These are phyloP conservation scores for Lanistes nyassanus DNA, from an alignment of 1,140 invertebrate genomes.

Conservation along the genomic window DNA sequence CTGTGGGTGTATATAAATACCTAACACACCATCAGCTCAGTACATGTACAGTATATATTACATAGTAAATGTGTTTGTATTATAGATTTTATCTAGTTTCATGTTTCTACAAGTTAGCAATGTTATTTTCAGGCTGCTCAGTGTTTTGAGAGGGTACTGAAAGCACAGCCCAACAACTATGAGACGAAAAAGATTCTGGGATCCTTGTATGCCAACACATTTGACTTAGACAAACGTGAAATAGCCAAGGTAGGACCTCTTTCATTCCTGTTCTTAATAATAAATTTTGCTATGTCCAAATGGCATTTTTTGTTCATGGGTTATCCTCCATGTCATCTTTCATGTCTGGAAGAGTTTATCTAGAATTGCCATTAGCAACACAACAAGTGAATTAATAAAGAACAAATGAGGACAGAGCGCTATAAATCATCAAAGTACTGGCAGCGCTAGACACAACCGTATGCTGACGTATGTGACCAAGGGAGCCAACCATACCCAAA, in stretches of 20 bases:
- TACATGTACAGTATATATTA: too few species aligned
- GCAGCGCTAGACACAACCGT: too few species aligned
- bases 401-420: too few species aligned
- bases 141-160: constrained; percentile 98
- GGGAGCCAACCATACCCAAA: too few species aligned
- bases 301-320: neutral
- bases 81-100: too few species aligned
- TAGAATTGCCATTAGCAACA: neutral
- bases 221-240: constrained; percentile 88
- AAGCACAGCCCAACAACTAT: constrained; percentile 96
- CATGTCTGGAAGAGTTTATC: neutral
- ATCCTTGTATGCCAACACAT: constrained; percentile 92
- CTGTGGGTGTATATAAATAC: too few species aligned
- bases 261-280: neutral
- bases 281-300: neutral
- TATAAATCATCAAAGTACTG: too few species aligned
- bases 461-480: too few species aligned
- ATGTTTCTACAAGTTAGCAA: too few species aligned
- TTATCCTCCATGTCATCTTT: neutral
- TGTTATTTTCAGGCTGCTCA: constrained; percentile 87
- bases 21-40: too few species aligned
- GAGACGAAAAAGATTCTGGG: constrained; percentile 99
- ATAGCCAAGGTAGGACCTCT: constrained; percentile 77
- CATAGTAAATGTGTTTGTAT: too few species aligned
- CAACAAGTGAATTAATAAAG: too few species aligned